Evolutionary conservation across 2,888 invertebrate species (phyloP), one percentile per base, ranked within the genome.

Genomic region (Agelastica alni): DNA sequence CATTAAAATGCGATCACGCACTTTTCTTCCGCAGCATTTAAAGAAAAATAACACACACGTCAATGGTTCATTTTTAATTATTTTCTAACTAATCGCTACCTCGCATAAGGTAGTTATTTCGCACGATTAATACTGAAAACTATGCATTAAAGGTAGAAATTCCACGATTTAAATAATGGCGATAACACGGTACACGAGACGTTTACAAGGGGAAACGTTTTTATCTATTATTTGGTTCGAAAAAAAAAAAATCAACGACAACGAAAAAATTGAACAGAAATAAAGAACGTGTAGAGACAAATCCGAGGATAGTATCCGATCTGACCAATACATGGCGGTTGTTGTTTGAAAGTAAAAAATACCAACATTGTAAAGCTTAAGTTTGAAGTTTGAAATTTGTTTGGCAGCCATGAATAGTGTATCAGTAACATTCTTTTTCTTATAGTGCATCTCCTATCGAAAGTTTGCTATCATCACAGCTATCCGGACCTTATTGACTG

Each of bases 51-150:
- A 51, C 37, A 51, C 6, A 28, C 30, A 7, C 18, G 22, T 39
- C 20, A 46, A 36, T 37, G 46, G 44, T 20, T 52, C 20, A 45
- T 55, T 55, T 53, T 49, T 55, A 52, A 52, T 52, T 54, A 53
- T 52, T 43, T n/a, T 37, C 10, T 41, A 59, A 44, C 53, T 59
- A 59, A 59, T 56, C 51, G 39, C 44, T 44, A 37, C 53, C 26
- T 26, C 32, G 48, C 44, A 18, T 14, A 45, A 37, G 17, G 49
- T 39, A 45, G 20, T 53, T 51, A 44, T 34, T 37, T 47, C 13
- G 37, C 37, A 42, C 31, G 39, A 55, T 58, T 46, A 53, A 55
- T 53, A 31, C n/a, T 22, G 17, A 43, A 41, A 48, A 49, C 39
- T 55, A 52, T 46, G 45, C 41, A 58, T 48, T 52, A 41, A 26